These are phyloP conservation scores for Cavia porcellus DNA, from an alignment of 2,113 vertebrate genomes.

Conservation along the genomic window DNA sequence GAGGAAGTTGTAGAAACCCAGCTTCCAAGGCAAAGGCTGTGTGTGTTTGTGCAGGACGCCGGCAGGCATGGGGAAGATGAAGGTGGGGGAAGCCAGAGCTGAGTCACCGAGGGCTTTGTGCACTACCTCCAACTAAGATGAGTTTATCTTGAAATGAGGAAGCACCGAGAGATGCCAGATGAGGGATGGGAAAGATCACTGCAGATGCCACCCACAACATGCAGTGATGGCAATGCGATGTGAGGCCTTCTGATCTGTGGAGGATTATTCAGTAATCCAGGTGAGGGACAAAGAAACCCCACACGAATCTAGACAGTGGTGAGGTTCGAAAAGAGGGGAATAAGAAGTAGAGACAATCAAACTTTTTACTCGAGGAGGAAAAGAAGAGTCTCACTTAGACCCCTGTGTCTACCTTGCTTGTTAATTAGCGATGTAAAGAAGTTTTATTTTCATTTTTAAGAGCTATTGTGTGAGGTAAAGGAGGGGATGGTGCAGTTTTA, in stretches of 20 bases:
- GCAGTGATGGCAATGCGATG: not conserved
- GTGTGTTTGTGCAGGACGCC: not conserved
- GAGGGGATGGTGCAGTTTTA: not conserved
- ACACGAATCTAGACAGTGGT: not conserved
- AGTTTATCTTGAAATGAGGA: not conserved
- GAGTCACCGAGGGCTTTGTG: not conserved
- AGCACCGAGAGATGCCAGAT: not conserved
- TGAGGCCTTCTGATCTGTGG: not conserved
- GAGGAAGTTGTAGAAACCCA: not conserved
- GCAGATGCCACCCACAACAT: not conserved
- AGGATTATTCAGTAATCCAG: not conserved
- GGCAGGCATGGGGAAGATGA: not conserved
- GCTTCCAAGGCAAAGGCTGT: not conserved
- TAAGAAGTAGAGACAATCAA: not conserved
- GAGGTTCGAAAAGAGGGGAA: not conserved
- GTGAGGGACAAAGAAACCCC: not conserved
- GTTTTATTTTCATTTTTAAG: not conserved
- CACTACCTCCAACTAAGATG: not conserved
- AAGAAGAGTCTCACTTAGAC: constrained; percentile 41
- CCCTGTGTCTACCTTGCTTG: not conserved
- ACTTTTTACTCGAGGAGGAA: not conserved
- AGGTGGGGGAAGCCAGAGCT: not conserved
- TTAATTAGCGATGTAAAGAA: constrained; percentile 22
- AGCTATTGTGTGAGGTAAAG: not conserved
- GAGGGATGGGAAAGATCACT: not conserved